phyloP scores from a whole-genome alignment of 2,113 vertebrate species.

The Psilopsiagon aymara region DNA sequence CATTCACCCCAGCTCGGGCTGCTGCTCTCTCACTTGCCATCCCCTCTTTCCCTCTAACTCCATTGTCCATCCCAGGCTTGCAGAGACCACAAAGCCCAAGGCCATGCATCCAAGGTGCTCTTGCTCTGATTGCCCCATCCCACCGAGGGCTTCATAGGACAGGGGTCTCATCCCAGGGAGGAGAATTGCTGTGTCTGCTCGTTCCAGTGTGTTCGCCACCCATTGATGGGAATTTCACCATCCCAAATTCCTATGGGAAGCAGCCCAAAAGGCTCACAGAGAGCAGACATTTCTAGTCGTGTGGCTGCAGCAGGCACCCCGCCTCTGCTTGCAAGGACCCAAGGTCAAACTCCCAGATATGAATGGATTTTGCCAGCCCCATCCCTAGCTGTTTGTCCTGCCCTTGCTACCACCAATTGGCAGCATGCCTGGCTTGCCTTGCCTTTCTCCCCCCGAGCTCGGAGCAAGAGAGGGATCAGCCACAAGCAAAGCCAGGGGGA shows the following conservation, averaged over 20 bases:
- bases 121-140: neutral
- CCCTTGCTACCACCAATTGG: neutral
- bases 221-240: neutral
- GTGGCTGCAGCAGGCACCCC: neutral
- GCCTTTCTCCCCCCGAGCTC: neutral
- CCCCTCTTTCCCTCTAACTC: neutral
- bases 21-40: neutral
- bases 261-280: neutral
- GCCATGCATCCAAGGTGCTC: neutral
- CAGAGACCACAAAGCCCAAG: neutral
- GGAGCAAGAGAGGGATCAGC: neutral
- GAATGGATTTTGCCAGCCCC: neutral
- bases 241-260: neutral
- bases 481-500: neutral
- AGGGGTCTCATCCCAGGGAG: neutral
- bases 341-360: neutral
- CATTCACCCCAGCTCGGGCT: neutral
- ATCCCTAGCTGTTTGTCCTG: neutral
- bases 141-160: fast-evolving
- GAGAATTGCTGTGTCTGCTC: neutral
- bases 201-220: neutral
- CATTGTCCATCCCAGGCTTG: neutral
- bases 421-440: fast-evolving
- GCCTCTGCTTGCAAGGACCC: neutral
- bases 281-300: neutral